Evolutionary conservation across 2,888 invertebrate species (phyloP), one percentile per base, ranked within the genome.

Genomic region (Galeopsomyia nigrocyanea): DNA sequence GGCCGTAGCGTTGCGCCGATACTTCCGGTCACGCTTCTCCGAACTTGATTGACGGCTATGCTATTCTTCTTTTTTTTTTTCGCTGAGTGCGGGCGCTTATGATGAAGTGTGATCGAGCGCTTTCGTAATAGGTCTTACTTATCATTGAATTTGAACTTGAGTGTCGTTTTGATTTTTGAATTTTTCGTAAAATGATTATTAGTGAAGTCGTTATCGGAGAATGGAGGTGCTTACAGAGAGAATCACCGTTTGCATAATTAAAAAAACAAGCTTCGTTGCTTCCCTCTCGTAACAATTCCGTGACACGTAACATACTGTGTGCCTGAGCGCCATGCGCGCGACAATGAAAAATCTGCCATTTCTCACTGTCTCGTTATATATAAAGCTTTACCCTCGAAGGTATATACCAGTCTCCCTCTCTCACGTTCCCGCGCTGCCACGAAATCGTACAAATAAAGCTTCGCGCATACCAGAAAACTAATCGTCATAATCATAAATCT

Each of bases 401-500:
- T 26, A 14, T 21, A 16, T 16, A 16, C 14, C 39, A 47, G 3
- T 39, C 39, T 39, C 39, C 7, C 39, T 39, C 13, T 39, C 26
- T 39, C 39, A 5, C 39, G 17, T 14, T 26, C 39, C 6, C 46
- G 46, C 56, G 9, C 26, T 39, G 5, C 14, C 31, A 22, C 64
- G 47, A 55, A 61, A 50, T 66, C 50, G 56, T 16, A 31, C 31
- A 57, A 60, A 62, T 71, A 72, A 68, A 60, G 58, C 57, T 46
- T 39, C 47, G 39, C 53, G 1, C 2, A 51, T 68, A 61, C 26
- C 56, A 68, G 66, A 73, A 39, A 70, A 73, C 70, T 73, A 67
- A 73, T 73, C 69, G 70, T 70, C 58, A 73, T 70, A 73, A 67
- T 73, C 57, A 67, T 73, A 73, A 73, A 73, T 73, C 73, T 67